Evolutionary conservation across 2,797 vertebrate genomes (phyloP).

Genomic region (Halcyon chelicuti): DNA sequence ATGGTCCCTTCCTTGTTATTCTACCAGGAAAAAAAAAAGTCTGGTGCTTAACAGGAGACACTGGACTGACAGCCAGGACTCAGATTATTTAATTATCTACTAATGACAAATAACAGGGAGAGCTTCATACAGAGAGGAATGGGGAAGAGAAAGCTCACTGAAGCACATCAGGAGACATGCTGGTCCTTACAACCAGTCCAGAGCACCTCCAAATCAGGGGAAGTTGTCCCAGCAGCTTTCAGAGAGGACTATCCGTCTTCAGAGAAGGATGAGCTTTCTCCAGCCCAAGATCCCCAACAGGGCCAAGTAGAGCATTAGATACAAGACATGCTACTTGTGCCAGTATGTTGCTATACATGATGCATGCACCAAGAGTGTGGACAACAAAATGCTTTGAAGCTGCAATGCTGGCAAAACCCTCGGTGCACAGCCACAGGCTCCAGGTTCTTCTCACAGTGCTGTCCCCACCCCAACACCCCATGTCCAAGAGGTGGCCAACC

Average conservation of each 20-base stretch:
- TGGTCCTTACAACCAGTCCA: not conserved
- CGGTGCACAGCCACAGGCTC: not conserved
- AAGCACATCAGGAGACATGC: not conserved
- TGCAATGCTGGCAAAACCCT: fast-evolving
- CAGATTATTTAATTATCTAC: not conserved
- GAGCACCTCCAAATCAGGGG: not conserved
- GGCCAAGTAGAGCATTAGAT: not conserved
- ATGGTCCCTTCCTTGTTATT: not conserved
- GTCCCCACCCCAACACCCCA: not conserved
- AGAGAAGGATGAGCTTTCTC: not conserved
- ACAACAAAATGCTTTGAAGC: not conserved
- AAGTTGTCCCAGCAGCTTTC: not conserved
- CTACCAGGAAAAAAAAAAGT: not conserved
- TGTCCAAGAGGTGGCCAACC: not conserved
- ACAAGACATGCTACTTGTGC: not conserved
- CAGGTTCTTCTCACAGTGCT: fast-evolving
- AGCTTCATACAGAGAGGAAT: not conserved
- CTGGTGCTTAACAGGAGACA: not conserved
- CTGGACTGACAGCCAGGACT: not conserved
- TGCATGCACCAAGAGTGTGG: fast-evolving
- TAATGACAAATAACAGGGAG: not conserved
- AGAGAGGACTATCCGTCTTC: not conserved
- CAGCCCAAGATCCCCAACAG: not conserved
- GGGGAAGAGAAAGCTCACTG: not conserved
- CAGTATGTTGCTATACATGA: fast-evolving